phyloP scores from a whole-genome alignment of 1,140 invertebrate species.

The Ceratosolen fusciceps region DNA sequence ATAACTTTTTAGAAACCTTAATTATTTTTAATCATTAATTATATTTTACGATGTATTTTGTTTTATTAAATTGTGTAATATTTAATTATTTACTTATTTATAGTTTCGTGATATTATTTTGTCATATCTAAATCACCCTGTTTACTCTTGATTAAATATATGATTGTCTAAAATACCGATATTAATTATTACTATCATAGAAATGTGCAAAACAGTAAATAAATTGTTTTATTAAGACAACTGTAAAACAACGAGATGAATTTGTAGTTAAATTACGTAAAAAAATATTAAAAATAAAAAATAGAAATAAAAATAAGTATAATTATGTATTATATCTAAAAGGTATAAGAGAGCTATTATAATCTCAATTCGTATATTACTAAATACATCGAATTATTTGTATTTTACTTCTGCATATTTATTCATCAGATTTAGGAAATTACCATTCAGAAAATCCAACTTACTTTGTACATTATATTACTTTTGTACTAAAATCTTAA shows the following conservation, averaged over 20 bases:
- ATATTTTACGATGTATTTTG: not conserved
- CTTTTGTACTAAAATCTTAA: conserved; percentile 15
- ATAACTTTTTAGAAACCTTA: not conserved
- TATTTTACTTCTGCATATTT: conserved; percentile 27
- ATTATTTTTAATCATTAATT: conserved; percentile 12
- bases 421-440: not conserved
- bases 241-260: too few species aligned
- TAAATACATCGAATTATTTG: conserved; percentile 34
- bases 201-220: too few species aligned
- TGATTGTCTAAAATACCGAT: too few species aligned
- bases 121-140: not conserved
- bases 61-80: too few species aligned
- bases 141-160: not conserved
- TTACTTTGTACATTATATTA: conserved; percentile 16
- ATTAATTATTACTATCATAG: too few species aligned
- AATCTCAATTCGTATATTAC: conserved; percentile 34
- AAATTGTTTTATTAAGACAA: too few species aligned
- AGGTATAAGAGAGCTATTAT: conserved; percentile 34
- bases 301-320: conserved; percentile 1
- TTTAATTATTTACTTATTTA: not conserved
- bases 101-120: not conserved
- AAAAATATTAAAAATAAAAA: conserved; percentile 5
- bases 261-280: too few species aligned
- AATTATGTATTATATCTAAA: conserved; percentile 14
- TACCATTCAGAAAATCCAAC: conserved; percentile 13